Conservation (phyloP, 2,888 invertebrate genomes). For the Stomorhina lunata region DNA sequence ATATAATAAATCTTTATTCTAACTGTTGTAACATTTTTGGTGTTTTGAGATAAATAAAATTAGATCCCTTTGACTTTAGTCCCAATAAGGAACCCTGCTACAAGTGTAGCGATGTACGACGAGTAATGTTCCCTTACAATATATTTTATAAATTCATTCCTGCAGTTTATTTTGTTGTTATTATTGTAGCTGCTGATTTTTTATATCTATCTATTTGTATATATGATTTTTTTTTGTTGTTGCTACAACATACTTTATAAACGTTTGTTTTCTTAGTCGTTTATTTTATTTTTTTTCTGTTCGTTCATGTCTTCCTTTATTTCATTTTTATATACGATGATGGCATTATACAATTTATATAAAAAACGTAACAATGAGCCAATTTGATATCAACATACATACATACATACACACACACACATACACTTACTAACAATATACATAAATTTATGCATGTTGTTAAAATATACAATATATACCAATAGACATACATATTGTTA, state of each 20-base stretch:
- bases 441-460: constrained; percentile 58
- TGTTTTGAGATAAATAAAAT: too few relatives aligned
- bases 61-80: too few relatives aligned
- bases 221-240: constrained; percentile 12
- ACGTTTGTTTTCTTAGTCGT: constrained; percentile 42
- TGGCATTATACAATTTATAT: constrained; percentile 23
- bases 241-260: constrained; percentile 34
- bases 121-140: too few relatives aligned
- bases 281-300: background rate
- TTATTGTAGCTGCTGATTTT: background rate
- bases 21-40: too few relatives aligned
- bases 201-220: background rate
- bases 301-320: constrained; percentile 18
- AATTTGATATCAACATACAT: constrained; percentile 38
- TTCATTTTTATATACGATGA: constrained; percentile 40
- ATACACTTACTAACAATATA: background rate
- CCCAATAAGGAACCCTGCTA: too few relatives aligned
- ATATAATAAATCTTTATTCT: too few relatives aligned
- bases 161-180: constrained; percentile 15
- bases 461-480: constrained; percentile 33
- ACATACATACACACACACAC: background rate
- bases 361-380: constrained; percentile 50
- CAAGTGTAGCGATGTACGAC: too few relatives aligned
- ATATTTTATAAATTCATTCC: constrained; percentile 22
- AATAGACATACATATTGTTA: background rate